Conservation (phyloP, 1,140 invertebrate genomes). For the Hyposmocoma kahamanoa region DNA sequence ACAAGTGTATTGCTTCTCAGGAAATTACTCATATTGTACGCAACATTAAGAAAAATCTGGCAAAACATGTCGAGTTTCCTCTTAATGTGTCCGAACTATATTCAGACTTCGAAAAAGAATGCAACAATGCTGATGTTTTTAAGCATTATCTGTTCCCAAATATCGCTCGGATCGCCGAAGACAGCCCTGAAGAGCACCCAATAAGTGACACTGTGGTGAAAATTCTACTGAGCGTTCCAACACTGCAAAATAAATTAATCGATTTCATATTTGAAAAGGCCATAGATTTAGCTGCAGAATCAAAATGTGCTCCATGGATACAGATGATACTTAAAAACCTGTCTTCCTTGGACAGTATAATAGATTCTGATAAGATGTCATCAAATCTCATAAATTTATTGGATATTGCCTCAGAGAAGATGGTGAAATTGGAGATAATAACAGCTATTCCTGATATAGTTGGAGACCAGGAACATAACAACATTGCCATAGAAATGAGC, state of each 20-base stretch:
- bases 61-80: conserved; percentile 59
- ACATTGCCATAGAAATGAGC: conserved; percentile 56
- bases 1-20: conserved; percentile 33
- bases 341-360: conserved; percentile 45
- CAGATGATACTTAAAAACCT: conserved; percentile 62
- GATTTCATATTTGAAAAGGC: conserved; percentile 58
- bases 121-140: conserved; percentile 39
- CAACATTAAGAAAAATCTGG: conserved; percentile 55
- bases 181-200: conserved; percentile 30
- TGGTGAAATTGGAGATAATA: conserved; percentile 61
- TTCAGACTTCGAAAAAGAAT: conserved; percentile 45
- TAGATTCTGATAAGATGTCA: conserved; percentile 44
- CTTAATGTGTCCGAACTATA: conserved; percentile 52
- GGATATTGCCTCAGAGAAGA: conserved; percentile 52
- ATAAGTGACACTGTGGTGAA: conserved; percentile 53
- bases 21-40: conserved; percentile 45
- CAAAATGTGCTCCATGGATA: conserved; percentile 49
- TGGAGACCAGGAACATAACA: conserved; percentile 57
- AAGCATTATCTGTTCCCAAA: conserved; percentile 60
- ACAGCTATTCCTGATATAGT: conserved; percentile 67
- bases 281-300: conserved; percentile 47
- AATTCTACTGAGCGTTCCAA: conserved; percentile 52
- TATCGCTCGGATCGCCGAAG: conserved; percentile 33
- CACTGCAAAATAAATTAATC: conserved; percentile 54
- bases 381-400: conserved; percentile 55